These are phyloP conservation scores for Myodes glareolus DNA, from an alignment of 2,113 vertebrate species.

Conservation along the genomic window DNA sequence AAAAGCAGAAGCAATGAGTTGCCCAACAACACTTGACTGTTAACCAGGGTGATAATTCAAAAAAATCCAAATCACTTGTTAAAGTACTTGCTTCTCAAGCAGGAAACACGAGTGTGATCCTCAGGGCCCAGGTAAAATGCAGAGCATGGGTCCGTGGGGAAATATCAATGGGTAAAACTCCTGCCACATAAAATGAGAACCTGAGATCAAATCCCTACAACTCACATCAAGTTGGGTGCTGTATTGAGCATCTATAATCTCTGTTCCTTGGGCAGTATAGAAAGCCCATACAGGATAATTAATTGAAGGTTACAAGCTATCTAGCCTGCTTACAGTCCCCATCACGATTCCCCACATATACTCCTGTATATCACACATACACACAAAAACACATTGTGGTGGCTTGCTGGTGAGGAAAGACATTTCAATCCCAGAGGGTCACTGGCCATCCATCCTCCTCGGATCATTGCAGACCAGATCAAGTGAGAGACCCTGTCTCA, in stretches of 20 bases:
- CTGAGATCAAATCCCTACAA: not conserved
- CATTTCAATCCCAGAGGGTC: not conserved
- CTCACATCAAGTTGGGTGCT: not conserved
- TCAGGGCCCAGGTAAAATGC: not conserved
- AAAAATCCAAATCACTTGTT: not conserved
- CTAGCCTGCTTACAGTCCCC: not conserved
- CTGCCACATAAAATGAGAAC: not conserved
- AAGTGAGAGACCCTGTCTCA: not conserved
- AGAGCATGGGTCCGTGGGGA: not conserved
- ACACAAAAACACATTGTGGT: not conserved
- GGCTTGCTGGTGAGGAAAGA: not conserved
- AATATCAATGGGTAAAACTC: too few relatives aligned
- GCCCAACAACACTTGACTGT: not conserved
- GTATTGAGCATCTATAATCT: not conserved
- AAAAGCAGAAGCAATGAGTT: not conserved
- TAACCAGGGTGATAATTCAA: not conserved
- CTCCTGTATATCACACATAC: not conserved
- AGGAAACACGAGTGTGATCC: too few relatives aligned
- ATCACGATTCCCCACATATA: not conserved
- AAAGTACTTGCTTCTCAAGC: not conserved
- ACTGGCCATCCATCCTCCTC: not conserved
- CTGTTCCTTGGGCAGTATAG: too few relatives aligned
- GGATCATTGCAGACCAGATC: not conserved
- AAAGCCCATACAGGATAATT: not conserved
- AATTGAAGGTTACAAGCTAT: not conserved